These are phyloP conservation scores for Cossypha niveicapilla DNA, from an alignment of 2,797 vertebrate species.

Conservation along the genomic window DNA sequence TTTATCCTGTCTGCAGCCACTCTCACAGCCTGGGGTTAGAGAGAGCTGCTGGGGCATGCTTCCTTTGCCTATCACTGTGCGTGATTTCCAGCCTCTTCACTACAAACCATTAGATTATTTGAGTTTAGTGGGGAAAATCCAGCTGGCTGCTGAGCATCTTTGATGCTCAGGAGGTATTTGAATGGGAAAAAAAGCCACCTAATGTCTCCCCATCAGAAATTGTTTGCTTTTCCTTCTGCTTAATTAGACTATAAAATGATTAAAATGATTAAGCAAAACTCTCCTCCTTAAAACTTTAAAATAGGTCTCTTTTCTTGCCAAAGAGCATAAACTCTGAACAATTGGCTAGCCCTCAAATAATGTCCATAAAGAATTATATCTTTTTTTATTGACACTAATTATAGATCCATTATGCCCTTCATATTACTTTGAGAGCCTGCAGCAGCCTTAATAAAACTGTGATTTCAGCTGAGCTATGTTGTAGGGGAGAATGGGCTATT, in stretches of 20 bases:
- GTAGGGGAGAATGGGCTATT: neutral
- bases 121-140: neutral
- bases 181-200: neutral
- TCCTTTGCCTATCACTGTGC: neutral
- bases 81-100: neutral
- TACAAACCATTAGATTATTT: neutral
- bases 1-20: neutral
- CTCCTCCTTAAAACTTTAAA: neutral
- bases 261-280: neutral
- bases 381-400: conserved; percentile 18
- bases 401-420: neutral
- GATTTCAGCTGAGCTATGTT: neutral
- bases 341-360: neutral
- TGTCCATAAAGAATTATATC: neutral
- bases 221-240: neutral
- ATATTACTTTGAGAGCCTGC: neutral
- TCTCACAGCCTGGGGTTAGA: neutral
- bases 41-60: neutral
- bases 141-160: neutral
- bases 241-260: neutral
- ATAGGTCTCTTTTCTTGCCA: neutral
- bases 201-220: neutral
- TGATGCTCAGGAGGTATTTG: neutral
- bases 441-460: neutral
- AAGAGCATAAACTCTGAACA: neutral